These are phyloP conservation scores for Gambusia yucatana DNA, from an alignment of 2,797 vertebrate species.

Conservation along the genomic window DNA sequence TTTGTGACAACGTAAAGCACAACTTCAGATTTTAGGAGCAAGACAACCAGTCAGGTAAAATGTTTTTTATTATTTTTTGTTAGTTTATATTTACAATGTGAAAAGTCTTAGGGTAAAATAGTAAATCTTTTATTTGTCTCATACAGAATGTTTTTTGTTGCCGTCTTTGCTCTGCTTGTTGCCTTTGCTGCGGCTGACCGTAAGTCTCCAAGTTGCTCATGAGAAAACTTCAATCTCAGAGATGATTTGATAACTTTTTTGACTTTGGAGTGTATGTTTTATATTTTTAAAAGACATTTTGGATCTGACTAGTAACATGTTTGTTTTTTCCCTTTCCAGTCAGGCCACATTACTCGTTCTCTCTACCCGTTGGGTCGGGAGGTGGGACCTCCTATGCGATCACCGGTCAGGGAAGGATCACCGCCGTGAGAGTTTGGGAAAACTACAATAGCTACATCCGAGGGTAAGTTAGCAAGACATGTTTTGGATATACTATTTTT, in stretches of 20 bases:
- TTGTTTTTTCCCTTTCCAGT: neutral
- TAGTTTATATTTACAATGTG: neutral
- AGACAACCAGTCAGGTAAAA: neutral
- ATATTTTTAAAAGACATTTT: neutral
- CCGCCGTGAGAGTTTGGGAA: constrained; percentile 11
- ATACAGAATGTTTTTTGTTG: constrained; percentile 1
- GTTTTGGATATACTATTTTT: neutral
- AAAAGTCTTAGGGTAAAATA: neutral
- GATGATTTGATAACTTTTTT: too few relatives aligned
- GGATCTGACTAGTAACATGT: neutral
- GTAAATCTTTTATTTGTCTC: neutral
- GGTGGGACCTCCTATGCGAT: neutral
- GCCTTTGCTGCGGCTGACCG: neutral
- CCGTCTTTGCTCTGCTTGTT: neutral
- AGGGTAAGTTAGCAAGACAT: neutral
- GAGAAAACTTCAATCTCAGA: too few relatives aligned
- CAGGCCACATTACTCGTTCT: constrained; percentile 4
- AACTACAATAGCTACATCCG: neutral
- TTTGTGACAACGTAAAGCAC: neutral
- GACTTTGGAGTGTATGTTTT: neutral
- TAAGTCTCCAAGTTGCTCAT: constrained; percentile 1
- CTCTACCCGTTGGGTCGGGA: neutral
- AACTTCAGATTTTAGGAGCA: neutral
- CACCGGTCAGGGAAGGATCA: constrained; percentile 2
- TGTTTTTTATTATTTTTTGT: neutral